phyloP scores from a whole-genome alignment of 2,113 vertebrate species.

The Gasterosteus nipponicus region DNA sequence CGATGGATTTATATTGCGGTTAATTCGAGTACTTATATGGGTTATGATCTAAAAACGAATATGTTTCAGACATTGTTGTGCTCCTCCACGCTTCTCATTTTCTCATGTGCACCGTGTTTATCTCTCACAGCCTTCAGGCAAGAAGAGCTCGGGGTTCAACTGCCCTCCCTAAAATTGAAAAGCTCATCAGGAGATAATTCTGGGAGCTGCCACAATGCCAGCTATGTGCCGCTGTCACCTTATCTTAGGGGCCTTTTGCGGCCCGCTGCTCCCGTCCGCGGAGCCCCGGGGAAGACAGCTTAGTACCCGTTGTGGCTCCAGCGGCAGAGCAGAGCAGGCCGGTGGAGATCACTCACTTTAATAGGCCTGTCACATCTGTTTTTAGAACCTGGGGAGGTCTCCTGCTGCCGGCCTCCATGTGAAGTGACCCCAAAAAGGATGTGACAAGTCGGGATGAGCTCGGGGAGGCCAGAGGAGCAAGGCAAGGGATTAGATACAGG shows the following conservation, averaged over 20 bases:
- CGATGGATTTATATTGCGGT: background rate
- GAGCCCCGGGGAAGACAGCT: slow-evolving; percentile 70
- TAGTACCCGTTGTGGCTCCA: slow-evolving; percentile 81
- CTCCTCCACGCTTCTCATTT: background rate
- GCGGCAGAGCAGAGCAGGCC: slow-evolving; percentile 59
- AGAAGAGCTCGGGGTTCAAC: slow-evolving; percentile 65
- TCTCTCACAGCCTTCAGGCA: slow-evolving; percentile 47
- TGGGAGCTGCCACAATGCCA: slow-evolving; percentile 82
- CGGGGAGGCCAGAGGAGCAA: slow-evolving; percentile 42
- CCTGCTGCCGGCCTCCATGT: slow-evolving; percentile 69
- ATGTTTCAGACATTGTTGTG: background rate
- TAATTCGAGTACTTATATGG: background rate
- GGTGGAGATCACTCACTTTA: slow-evolving; percentile 79
- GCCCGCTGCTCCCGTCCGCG: slow-evolving; percentile 52
- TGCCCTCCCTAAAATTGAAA: slow-evolving; percentile 64
- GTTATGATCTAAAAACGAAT: background rate
- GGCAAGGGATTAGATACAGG: slow-evolving; percentile 41
- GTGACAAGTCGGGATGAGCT: slow-evolving; percentile 76
- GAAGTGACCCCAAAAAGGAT: slow-evolving; percentile 75
- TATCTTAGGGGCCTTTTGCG: slow-evolving; percentile 68
- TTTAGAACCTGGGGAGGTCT: slow-evolving; percentile 77
- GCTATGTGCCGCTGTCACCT: slow-evolving; percentile 80
- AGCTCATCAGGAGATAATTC: slow-evolving; percentile 75
- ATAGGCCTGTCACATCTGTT: slow-evolving; percentile 83
- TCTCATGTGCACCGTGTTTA: slow-evolving; percentile 8